Evolutionary conservation across 2,888 invertebrate species (phyloP).

Genomic region (Argyra leucocephala): DNA sequence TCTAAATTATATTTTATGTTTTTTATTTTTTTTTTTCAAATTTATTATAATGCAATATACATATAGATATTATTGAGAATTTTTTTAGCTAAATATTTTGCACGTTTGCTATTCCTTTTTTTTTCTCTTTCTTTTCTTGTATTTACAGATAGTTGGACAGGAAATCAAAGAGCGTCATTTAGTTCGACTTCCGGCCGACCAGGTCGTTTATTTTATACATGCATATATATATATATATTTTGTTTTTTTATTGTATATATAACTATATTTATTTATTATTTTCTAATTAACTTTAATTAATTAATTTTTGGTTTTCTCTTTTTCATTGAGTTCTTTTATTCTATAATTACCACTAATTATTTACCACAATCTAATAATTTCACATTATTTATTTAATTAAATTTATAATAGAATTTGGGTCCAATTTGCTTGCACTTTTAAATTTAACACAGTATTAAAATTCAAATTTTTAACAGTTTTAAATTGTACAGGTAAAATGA

Average conservation of each 20-base stretch:
- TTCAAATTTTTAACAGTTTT: no score
- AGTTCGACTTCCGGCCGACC: neutral
- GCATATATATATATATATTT: neutral
- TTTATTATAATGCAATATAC: neutral
- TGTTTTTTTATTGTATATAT: neutral
- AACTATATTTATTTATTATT: neutral
- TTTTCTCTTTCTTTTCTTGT: neutral
- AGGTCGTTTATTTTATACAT: neutral
- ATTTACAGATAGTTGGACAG: constrained; percentile 6
- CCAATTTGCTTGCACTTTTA: no score
- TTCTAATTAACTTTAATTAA: neutral
- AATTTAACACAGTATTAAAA: no score
- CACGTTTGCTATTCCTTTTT: neutral
- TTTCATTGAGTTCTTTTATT: no score
- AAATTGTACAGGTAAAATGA: no score
- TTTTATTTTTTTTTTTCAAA: no score
- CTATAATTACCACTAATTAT: no score
- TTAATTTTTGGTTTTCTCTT: no score
- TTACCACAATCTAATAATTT: no score
- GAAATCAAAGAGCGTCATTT: constrained; percentile 4
- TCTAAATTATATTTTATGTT: neutral
- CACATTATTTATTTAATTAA: no score
- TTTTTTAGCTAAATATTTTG: neutral
- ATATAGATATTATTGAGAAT: neutral
- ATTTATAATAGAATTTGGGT: no score